Conservation (phyloP, 2,113 vertebrate species). For the Myiopsitta monachus region DNA sequence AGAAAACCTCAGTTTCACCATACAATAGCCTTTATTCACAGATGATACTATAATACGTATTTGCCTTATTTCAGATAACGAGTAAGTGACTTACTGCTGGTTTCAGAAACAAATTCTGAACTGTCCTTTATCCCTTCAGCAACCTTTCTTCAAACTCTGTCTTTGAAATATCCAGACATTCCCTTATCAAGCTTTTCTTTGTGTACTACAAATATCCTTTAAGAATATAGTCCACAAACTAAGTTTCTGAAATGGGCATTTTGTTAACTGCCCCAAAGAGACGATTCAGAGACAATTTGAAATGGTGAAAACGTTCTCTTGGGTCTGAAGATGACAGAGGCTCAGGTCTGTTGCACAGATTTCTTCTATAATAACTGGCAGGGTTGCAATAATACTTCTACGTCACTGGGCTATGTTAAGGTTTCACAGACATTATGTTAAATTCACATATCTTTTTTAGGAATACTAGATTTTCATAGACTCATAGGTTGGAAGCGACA, state of each 20-base stretch:
- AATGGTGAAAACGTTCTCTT: neutral
- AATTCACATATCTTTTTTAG: rapidly evolving
- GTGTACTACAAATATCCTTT: neutral
- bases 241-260: neutral
- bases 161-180: neutral
- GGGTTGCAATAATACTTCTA: neutral
- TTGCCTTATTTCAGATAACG: neutral
- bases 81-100: neutral
- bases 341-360: neutral
- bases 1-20: neutral
- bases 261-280: neutral
- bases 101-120: neutral
- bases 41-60: neutral
- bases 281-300: neutral
- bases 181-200: neutral
- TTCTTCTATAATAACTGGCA: neutral
- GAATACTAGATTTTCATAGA: neutral
- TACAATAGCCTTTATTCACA: neutral
- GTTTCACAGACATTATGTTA: neutral
- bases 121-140: neutral
- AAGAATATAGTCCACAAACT: neutral
- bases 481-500: neutral
- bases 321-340: neutral
- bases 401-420: neutral
- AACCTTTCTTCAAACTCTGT: neutral